Conservation (phyloP, 2,888 invertebrate genomes). For the Nowickia ferox region DNA sequence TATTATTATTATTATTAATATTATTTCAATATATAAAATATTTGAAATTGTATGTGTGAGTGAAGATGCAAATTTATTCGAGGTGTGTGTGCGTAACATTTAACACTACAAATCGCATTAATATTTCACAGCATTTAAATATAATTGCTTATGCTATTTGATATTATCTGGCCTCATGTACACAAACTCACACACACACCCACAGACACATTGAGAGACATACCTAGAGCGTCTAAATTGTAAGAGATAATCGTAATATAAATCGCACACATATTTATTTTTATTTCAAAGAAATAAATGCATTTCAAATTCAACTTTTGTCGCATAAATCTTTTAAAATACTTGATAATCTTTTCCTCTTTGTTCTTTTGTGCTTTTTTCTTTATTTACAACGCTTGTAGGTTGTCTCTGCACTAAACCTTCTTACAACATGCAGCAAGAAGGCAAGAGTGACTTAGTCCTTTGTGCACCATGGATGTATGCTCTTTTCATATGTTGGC, state of each 20-base stretch:
- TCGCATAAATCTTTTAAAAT: conserved; percentile 63
- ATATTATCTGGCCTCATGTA: conserved; percentile 4
- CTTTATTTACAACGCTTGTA: conserved; percentile 19
- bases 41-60: not conserved
- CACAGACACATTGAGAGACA: not conserved
- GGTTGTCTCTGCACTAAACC: not conserved
- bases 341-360: conserved; percentile 53
- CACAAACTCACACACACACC: not conserved
- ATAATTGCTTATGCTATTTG: conserved; percentile 48
- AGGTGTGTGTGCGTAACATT: not conserved
- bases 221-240: not conserved
- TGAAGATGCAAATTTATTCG: not conserved
- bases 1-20: too few relatives aligned
- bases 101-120: not conserved
- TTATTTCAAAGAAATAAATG: conserved; percentile 33
- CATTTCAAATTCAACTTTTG: conserved; percentile 54
- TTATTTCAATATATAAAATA: not conserved
- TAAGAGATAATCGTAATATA: conserved; percentile 49
- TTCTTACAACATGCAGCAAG: conserved; percentile 42
- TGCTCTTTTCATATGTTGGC: conserved; percentile 28
- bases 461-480: conserved; percentile 13
- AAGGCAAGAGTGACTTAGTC: conserved; percentile 17
- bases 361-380: conserved; percentile 34
- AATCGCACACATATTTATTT: conserved; percentile 24
- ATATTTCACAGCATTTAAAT: conserved; percentile 42